Base-by-base conservation (phyloP, 2,797 vertebrate species). In the Danionella dracula region DNA sequence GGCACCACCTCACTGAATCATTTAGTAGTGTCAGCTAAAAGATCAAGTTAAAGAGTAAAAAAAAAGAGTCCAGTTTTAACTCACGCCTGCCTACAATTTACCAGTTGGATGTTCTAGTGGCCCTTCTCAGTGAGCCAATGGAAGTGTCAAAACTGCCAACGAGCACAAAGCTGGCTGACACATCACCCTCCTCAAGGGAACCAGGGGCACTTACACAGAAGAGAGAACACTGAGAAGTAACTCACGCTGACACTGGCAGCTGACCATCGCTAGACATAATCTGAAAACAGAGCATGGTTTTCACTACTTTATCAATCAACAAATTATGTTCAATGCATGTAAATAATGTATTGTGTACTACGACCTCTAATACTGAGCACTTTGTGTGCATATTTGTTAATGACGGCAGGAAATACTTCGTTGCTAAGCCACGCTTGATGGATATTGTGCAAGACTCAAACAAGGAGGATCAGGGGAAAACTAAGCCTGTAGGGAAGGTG, bases 1-100 rank as follows among this genome's bases (percentile, higher is more conserved):
- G n/a, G n/a, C 77, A 85, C 35, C 61, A 63, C 69, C 42, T 54
- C 66, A 42, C 48, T 87, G 72, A 86, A 87, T 88, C 81, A 84
- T 87, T 86, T 78, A 84, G 69, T 42, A 67, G 63, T 67, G 50
- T 62, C 63, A 38, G 65, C 72, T 37, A 38, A 50, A 45, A 37
- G 60, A 64, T 53, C 66, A 49, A n/a, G n/a, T n/a, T n/a, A n/a
- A n/a, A n/a, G n/a, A n/a, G n/a, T n/a, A n/a, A n/a, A n/a, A n/a
- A n/a, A n/a, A n/a, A n/a, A 42, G 31, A 50, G 65, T 32, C 0
- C 7, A n/a, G 38, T 71, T 46, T 57, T 53, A 48, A 69, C 66
- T 54, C 48, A 71, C 56, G 54, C 7, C 16, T 5, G 40, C 31
- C 21, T 13, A 1, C 17, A 35, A 20, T 58, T 11, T 37, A 40